These are phyloP conservation scores for Chrysolina americana DNA, from an alignment of 2,888 invertebrate species.

Conservation along the genomic window DNA sequence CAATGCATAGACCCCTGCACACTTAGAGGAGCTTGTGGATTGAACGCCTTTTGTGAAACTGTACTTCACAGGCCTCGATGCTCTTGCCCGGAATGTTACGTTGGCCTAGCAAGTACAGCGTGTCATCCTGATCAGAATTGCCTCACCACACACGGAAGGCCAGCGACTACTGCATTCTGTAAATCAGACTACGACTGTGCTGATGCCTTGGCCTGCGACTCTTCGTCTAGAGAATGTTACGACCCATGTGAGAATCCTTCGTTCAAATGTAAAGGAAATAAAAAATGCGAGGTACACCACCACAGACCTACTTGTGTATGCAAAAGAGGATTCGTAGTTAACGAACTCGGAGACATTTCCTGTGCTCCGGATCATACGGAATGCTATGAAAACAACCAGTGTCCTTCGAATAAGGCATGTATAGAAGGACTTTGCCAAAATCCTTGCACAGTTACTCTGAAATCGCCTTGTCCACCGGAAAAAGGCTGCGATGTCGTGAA, in stretches of 20 bases:
- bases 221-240: slow-evolving; percentile 79
- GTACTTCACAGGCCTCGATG: slow-evolving; percentile 89
- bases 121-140: slow-evolving; percentile 88
- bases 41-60: slow-evolving; percentile 90
- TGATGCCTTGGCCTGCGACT: slow-evolving; percentile 81
- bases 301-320: slow-evolving; percentile 91
- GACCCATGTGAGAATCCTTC: slow-evolving; percentile 83
- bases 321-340: slow-evolving; percentile 89
- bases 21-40: slow-evolving; percentile 89
- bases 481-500: slow-evolving; percentile 91
- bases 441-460: slow-evolving; percentile 81
- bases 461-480: slow-evolving; percentile 82
- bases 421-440: slow-evolving; percentile 87
- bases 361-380: slow-evolving; percentile 86
- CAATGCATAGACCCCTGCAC: slow-evolving; percentile 93
- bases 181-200: slow-evolving; percentile 81
- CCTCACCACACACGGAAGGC: slow-evolving; percentile 75
- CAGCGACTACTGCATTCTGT: slow-evolving; percentile 75
- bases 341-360: slow-evolving; percentile 88
- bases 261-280: slow-evolving; percentile 84
- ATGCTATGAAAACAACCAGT: slow-evolving; percentile 86
- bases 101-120: slow-evolving; percentile 84
- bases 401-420: slow-evolving; percentile 89
- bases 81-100: slow-evolving; percentile 89
- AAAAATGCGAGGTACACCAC: slow-evolving; percentile 89